phyloP scores from a whole-genome alignment of 2,113 vertebrate genomes.

The Nipponia nippon region DNA sequence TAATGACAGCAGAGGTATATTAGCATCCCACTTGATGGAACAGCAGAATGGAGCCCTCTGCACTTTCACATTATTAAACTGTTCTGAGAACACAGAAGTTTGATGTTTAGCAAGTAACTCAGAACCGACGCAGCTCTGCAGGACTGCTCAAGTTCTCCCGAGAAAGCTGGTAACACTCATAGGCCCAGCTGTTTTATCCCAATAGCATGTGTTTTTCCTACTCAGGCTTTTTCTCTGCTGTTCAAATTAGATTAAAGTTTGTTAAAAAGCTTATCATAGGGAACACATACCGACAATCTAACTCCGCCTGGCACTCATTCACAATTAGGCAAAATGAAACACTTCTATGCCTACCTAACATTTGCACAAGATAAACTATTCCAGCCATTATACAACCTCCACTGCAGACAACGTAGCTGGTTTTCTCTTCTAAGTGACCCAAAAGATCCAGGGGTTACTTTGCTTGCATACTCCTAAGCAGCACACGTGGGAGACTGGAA shows the following conservation, averaged over 20 bases:
- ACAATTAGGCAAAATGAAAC: not conserved
- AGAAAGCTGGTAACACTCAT: not conserved
- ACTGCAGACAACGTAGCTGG: not conserved
- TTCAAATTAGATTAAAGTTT: not conserved
- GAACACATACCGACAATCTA: not conserved
- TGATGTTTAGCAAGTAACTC: no score
- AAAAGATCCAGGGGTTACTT: not conserved
- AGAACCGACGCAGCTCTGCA: fast-evolving
- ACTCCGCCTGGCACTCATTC: not conserved
- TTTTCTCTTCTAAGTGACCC: not conserved
- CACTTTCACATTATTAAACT: no score
- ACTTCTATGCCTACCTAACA: not conserved
- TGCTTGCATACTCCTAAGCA: not conserved
- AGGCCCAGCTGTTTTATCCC: not conserved
- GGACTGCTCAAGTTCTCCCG: not conserved
- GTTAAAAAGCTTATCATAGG: not conserved
- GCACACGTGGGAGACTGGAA: not conserved
- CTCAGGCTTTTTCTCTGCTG: not conserved
- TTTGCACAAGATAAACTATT: not conserved
- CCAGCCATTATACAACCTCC: not conserved
- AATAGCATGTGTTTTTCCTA: not conserved
- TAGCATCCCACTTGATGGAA: no score
- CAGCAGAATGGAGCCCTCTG: no score
- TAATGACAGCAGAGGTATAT: no score
- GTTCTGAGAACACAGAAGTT: no score